A percentile compares a stretch with the other conserved stretches of the same genome.
Conservation (phyloP, 2,113 vertebrate genomes). For the Hyla sarda region DNA sequence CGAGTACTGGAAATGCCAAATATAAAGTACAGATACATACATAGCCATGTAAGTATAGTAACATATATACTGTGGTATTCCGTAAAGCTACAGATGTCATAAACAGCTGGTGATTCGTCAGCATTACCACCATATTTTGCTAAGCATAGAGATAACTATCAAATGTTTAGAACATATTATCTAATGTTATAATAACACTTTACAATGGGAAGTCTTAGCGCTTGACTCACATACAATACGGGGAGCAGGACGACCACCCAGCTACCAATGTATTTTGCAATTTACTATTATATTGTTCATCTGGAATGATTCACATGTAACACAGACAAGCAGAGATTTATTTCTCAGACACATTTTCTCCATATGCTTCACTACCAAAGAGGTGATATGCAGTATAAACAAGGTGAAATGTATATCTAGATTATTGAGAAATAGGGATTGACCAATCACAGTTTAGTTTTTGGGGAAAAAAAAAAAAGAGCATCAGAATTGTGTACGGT, state of each 20-base stretch:
- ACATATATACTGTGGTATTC: constrained; percentile 3
- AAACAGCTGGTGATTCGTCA: background rate
- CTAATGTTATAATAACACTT: constrained; percentile 34
- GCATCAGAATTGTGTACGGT: background rate
- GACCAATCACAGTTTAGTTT: background rate
- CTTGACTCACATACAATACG: background rate
- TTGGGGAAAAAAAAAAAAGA: background rate
- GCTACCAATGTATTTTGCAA: constrained; percentile 1
- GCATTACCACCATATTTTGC: background rate
- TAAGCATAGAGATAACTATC: background rate
- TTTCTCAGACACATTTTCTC: background rate
- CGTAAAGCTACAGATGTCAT: constrained; percentile 7
- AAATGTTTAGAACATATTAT: constrained; percentile 34
- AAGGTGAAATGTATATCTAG: background rate
- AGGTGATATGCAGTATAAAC: constrained; percentile 10
- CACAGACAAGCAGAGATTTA: background rate
- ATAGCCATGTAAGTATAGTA: background rate
- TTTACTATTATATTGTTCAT: background rate
- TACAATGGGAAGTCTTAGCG: constrained; percentile 19
- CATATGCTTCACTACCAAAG: constrained; percentile 21
- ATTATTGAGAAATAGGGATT: background rate
- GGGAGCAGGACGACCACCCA: constrained; percentile 38
- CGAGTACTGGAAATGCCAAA: background rate
- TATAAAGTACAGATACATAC: background rate
- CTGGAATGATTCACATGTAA: constrained; percentile 20